A percentile compares a stretch with the other conserved stretches of the same genome.
These are phyloP conservation scores for Gallirallus australis DNA, from an alignment of 2,797 vertebrate species.

Conservation along the genomic window DNA sequence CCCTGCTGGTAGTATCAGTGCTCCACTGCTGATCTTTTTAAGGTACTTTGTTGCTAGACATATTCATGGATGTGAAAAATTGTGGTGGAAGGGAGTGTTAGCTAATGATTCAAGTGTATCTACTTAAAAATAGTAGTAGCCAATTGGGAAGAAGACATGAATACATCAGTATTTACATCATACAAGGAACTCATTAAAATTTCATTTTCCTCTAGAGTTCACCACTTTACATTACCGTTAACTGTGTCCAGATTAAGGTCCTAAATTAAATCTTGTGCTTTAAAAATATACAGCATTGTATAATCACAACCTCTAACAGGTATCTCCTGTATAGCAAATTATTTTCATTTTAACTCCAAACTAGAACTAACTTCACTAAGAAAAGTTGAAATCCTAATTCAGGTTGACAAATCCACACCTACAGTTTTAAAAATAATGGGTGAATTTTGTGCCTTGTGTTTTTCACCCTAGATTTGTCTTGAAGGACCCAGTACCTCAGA, in stretches of 20 bases:
- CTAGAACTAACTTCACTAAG: background rate
- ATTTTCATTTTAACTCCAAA: background rate
- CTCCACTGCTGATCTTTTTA: background rate
- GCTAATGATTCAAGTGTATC: background rate
- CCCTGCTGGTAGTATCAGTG: background rate
- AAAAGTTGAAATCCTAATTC: background rate
- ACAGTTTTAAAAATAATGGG: background rate
- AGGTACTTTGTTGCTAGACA: background rate
- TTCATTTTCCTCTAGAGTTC: background rate
- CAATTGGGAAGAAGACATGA: background rate
- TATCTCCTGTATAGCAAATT: background rate
- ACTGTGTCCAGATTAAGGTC: background rate
- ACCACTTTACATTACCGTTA: background rate
- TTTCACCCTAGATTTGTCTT: background rate
- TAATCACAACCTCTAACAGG: background rate
- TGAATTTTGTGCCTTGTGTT: background rate
- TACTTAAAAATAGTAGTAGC: background rate
- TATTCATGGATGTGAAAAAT: conserved; percentile 4
- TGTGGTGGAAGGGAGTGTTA: background rate
- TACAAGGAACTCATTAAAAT: background rate
- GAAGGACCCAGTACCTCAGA: background rate
- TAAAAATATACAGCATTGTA: background rate
- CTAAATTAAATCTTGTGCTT: background rate
- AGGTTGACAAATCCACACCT: background rate
- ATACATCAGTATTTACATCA: background rate